A percentile compares a stretch with the other conserved stretches of the same genome.
Evolutionary conservation across 1,140 invertebrate genomes (phyloP).

Genomic region (Drosophila santomea): DNA sequence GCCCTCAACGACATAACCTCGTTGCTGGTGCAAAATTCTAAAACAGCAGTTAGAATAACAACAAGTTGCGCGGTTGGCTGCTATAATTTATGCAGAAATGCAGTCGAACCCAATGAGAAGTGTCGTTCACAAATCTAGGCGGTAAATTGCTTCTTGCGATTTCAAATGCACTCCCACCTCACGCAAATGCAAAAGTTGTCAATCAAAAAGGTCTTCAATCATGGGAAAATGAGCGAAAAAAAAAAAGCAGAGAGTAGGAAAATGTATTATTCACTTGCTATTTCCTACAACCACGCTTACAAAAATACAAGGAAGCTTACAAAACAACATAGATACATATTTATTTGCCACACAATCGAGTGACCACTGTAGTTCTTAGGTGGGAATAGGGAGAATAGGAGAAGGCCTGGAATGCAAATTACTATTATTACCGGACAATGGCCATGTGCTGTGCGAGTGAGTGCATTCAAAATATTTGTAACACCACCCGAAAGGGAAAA

Average conservation of each 20-base stretch:
- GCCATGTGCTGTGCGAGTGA: constrained; percentile 25
- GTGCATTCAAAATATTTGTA: constrained; percentile 34
- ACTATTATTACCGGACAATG: constrained; percentile 52
- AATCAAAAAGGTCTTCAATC: constrained; percentile 29
- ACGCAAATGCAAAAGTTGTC: constrained; percentile 25
- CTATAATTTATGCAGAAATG: constrained; percentile 73
- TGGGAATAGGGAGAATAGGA: constrained; percentile 21
- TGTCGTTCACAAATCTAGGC: constrained; percentile 40
- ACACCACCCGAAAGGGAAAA: constrained; percentile 17
- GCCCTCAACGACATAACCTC: constrained; percentile 26
- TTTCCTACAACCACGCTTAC: too few species aligned
- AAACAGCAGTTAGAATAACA: constrained; percentile 20
- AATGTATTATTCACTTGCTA: background rate
- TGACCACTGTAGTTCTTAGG: constrained; percentile 10
- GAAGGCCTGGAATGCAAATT: constrained; percentile 43
- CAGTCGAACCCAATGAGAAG: constrained; percentile 34
- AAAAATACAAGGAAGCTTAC: too few species aligned
- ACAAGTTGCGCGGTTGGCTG: constrained; percentile 25
- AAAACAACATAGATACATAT: too few species aligned
- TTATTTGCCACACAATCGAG: background rate
- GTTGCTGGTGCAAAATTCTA: constrained; percentile 15
- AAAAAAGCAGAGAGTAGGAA: background rate
- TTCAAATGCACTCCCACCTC: constrained; percentile 16
- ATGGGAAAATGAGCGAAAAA: background rate
- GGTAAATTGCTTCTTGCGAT: constrained; percentile 37